These are phyloP conservation scores for Falcaria lacertinaria DNA, from an alignment of 2,888 invertebrate species.

Conservation along the genomic window DNA sequence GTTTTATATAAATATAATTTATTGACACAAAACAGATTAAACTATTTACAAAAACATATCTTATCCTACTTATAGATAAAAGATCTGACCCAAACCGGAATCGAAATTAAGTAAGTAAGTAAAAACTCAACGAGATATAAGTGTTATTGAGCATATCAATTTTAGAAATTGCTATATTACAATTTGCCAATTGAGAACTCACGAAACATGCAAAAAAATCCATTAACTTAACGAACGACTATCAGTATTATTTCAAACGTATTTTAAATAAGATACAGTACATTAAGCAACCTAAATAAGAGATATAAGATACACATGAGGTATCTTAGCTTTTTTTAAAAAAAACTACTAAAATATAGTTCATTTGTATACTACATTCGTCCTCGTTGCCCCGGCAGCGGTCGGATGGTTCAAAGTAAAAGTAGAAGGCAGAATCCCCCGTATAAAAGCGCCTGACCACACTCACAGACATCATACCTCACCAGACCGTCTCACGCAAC, in stretches of 20 bases:
- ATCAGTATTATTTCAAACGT: no score
- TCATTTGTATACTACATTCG: conserved; percentile 56
- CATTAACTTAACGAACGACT: background rate
- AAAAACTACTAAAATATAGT: conserved; percentile 42
- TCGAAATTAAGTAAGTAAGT: no score
- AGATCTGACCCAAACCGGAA: no score
- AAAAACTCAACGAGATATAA: no score
- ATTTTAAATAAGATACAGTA: background rate
- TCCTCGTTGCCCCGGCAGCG: conserved; percentile 46
- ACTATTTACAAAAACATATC: no score
- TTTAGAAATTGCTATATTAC: background rate
- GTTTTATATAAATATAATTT: no score
- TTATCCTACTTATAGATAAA: no score
- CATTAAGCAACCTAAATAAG: background rate
- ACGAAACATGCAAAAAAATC: conserved; percentile 1
- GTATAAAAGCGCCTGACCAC: conserved; percentile 59
- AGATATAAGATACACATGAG: conserved; percentile 4
- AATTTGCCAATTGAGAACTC: background rate
- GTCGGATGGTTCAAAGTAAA: conserved; percentile 64
- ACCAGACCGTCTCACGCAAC: conserved; percentile 45
- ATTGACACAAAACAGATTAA: no score
- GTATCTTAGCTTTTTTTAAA: conserved; percentile 28
- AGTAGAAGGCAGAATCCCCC: conserved; percentile 60
- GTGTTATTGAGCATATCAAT: no score
- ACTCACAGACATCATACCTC: conserved; percentile 55